Base-by-base conservation (phyloP, 2,888 invertebrate genomes). In the Pediacus dermestoides region DNA sequence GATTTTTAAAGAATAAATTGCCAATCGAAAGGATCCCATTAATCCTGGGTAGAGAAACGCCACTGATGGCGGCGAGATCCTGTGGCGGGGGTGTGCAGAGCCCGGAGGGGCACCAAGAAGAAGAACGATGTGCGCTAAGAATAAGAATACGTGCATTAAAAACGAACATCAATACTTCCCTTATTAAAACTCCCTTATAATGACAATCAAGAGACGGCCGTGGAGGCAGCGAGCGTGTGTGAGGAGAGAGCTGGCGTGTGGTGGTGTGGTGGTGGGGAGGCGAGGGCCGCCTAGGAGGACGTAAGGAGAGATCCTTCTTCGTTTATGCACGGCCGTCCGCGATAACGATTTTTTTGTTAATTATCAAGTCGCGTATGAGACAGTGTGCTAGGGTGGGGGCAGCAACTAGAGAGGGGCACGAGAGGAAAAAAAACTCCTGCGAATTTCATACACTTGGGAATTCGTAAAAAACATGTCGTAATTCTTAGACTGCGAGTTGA, bases 301-400 rank as follows among this genome's bases (percentile, higher is more conserved):
- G 54, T 59, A 60, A 63, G 63, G 63, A 61, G 60, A 65, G 63
- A 65, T 65, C 63, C 67, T 66, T 66, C 65, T 66, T 66, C 65
- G 66, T 63, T 68, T 67, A 67, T 67, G 67, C 63, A 67, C 67
- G 68, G 66, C 64, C 64, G 66, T 62, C 64, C 67, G 68, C 69
- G 69, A 69, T 69, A 69, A 69, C 69, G 69, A 69, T 69, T 69
- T 69, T 69, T 69, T 69, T 69, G 69, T 68, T 69, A 69, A 69
- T 69, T 69, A 69, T 68, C 69, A 68, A 68, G 66, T 68, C 69
- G 69, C 68, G 69, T 69, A 68, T 69, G 67, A 67, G 65, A 57
- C 58, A 57, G 52, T 43, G 53, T 42, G 49, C 34, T 39, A 51
- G 42, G 30, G 39, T 37, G 18, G 31, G 43, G 4, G 33, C 21